Evolutionary conservation across 2,888 invertebrate species (phyloP).

Genomic region (Julus scandinavius): DNA sequence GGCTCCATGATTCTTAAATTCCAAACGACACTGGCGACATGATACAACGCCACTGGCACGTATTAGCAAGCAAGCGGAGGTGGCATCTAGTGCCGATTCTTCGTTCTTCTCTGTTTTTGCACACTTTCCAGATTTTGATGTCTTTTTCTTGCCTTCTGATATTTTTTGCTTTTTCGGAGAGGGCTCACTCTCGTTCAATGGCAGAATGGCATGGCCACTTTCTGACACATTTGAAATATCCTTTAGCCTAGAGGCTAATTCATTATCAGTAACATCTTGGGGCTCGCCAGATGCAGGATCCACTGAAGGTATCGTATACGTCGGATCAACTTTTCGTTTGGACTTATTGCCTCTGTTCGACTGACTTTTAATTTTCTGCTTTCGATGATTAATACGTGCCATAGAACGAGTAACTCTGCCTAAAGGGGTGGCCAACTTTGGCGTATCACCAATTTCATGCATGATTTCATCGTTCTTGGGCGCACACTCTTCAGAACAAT

Average conservation of each 20-base stretch:
- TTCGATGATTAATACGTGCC: background rate
- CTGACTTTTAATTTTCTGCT: background rate
- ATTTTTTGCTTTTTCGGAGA: background rate
- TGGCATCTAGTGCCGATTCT: background rate
- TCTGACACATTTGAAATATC: background rate
- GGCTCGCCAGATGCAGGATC: background rate
- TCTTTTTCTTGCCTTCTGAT: background rate
- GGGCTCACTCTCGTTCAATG: background rate
- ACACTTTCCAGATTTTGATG: background rate
- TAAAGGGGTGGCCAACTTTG: background rate
- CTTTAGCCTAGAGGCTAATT: background rate
- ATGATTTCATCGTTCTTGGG: background rate
- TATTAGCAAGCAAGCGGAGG: background rate
- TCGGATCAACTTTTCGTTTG: background rate
- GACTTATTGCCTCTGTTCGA: background rate
- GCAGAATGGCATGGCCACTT: background rate
- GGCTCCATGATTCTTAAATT: background rate
- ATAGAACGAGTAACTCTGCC: constrained; percentile 20
- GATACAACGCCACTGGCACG: background rate
- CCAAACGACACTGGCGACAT: constrained; percentile 48
- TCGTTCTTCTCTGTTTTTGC: background rate
- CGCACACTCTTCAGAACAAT: background rate
- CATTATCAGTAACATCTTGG: background rate
- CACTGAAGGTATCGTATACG: background rate
- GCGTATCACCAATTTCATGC: background rate